Percentiles rank a stretch among this genome's conserved stretches.
Evolutionary conservation across 2,797 vertebrate genomes (phyloP).

Genomic region (Aulostomus chinensis): DNA sequence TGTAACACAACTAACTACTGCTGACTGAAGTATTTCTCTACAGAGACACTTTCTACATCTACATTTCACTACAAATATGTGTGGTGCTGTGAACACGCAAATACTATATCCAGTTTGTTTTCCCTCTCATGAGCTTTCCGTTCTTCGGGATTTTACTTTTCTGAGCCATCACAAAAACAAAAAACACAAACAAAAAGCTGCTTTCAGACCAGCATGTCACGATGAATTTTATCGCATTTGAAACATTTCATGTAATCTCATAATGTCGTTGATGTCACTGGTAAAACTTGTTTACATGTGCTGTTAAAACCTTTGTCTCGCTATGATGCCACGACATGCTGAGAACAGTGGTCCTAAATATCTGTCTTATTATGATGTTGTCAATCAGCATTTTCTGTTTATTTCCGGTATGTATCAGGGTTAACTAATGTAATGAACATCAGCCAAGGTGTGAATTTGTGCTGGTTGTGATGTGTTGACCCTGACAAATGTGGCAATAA

Average conservation of each 20-base stretch:
- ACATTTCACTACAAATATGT: conserved; percentile 49
- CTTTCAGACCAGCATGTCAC: conserved; percentile 42
- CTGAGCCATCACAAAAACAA: conserved; percentile 42
- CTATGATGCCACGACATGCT: conserved; percentile 51
- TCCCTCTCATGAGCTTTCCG: conserved; percentile 39
- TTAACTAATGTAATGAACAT: conserved; percentile 21
- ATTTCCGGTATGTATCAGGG: conserved; percentile 61
- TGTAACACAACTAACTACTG: conserved; percentile 39
- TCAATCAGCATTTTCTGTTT: conserved; percentile 68
- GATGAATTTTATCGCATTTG: conserved; percentile 11
- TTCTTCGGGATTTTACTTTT: conserved; percentile 44
- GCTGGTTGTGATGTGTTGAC: conserved; percentile 10
- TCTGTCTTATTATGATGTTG: conserved; percentile 65
- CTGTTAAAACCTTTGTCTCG: conserved; percentile 55
- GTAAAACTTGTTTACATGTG: conserved; percentile 55
- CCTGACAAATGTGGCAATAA: conserved; percentile 54
- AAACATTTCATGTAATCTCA: conserved; percentile 30
- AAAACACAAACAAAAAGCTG: conserved; percentile 48
- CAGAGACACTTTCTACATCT: conserved; percentile 37
- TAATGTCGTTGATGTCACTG: conserved; percentile 43
- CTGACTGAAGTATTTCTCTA: conserved; percentile 31
- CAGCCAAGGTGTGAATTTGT: conserved; percentile 22
- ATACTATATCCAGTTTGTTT: conserved; percentile 30
- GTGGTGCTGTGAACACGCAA: conserved; percentile 57
- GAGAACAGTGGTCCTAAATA: conserved; percentile 53